phyloP scores from a whole-genome alignment of 64 coral and sea anemone species.

The Hydrozoanthus tunicans region DNA sequence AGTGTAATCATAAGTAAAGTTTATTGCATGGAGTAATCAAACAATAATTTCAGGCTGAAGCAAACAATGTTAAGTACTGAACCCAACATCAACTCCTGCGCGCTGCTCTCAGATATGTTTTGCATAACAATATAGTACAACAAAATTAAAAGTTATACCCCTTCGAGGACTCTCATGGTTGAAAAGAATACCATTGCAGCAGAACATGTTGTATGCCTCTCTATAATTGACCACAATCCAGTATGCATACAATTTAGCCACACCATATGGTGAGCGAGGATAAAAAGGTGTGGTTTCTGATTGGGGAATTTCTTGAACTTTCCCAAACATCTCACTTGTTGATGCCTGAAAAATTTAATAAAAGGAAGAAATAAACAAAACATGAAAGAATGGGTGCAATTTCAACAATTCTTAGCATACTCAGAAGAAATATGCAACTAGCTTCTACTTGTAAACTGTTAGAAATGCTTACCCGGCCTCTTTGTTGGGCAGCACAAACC shows the following conservation, averaged over 20 bases:
- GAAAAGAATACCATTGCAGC: conserved; percentile 94
- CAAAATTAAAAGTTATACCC: conserved; percentile 46
- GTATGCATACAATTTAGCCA: conserved; percentile 93
- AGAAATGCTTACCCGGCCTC: no score
- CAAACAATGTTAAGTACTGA: no score
- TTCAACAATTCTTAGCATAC: background rate
- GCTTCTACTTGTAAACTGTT: no score
- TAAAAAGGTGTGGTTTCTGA: conserved; percentile 97
- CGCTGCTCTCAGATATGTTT: background rate
- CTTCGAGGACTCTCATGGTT: conserved; percentile 97
- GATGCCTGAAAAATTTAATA: conserved; percentile 62
- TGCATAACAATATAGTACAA: background rate
- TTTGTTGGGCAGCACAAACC: no score
- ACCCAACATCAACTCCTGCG: no score
- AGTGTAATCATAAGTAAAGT: no score
- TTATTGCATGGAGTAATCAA: no score
- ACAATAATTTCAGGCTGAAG: no score
- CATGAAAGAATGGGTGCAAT: background rate
- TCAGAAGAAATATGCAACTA: no score
- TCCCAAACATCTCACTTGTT: conserved; percentile 98
- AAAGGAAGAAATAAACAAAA: conserved; percentile 1
- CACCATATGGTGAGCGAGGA: conserved; percentile 96
- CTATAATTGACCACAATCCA: conserved; percentile 98
- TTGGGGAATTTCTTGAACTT: conserved; percentile 94
- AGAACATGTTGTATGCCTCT: conserved; percentile 96